Conservation (phyloP, 2,797 vertebrate genomes). For the Momotus momota region DNA sequence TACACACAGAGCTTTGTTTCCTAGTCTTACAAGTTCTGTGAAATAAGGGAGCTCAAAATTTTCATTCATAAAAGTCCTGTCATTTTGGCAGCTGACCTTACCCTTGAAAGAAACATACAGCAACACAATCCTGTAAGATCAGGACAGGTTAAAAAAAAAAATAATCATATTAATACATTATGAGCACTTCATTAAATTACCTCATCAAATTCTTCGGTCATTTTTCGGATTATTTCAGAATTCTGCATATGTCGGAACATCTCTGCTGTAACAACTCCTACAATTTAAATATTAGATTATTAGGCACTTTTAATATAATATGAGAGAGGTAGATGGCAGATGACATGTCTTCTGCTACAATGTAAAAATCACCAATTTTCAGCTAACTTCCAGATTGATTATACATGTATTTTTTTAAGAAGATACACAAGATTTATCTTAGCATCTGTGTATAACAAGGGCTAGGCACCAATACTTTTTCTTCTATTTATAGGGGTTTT, state of each 20-base stretch:
- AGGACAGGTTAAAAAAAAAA: not conserved
- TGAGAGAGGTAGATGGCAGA: not conserved
- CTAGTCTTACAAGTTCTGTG: not conserved
- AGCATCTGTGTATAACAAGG: not conserved
- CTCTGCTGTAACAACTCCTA: constrained; percentile 96
- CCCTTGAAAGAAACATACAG: not conserved
- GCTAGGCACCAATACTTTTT: not conserved
- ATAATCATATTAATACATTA: not conserved
- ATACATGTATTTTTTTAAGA: not conserved
- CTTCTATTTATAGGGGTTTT: fast-evolving
- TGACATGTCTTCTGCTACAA: not conserved
- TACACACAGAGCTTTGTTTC: not conserved
- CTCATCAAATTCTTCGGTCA: constrained; percentile 99
- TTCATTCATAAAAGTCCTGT: not conserved
- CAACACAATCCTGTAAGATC: not conserved
- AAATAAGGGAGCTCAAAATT: not conserved
- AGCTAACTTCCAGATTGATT: not conserved
- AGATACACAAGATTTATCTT: not conserved
- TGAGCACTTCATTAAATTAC: constrained; percentile 77
- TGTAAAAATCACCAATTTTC: not conserved
- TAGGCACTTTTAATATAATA: not conserved
- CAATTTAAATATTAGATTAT: constrained; percentile 60
- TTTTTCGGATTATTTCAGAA: constrained; percentile 98
- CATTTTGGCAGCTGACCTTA: not conserved
- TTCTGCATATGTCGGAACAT: constrained; percentile 99